Conservation (phyloP, 2,113 vertebrate species). For the Tinamus guttatus region DNA sequence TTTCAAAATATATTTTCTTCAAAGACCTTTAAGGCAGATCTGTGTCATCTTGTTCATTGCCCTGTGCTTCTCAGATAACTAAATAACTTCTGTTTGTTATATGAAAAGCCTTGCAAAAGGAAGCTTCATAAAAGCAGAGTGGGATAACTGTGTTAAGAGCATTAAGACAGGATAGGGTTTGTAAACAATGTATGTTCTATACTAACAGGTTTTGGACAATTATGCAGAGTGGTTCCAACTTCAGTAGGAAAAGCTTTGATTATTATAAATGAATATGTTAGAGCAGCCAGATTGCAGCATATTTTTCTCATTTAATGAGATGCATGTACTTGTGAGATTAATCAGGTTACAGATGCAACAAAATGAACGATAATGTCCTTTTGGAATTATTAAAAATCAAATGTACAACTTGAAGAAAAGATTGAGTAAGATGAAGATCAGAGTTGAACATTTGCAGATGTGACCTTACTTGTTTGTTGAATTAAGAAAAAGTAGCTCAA, state of each 20-base stretch:
- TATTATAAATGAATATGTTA: neutral
- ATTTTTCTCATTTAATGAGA: neutral
- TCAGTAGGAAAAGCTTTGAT: neutral
- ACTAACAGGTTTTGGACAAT: neutral
- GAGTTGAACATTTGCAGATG: neutral
- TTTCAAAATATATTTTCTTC: neutral
- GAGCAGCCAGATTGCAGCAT: neutral
- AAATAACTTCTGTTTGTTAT: neutral
- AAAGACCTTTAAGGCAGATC: neutral
- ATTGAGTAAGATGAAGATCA: neutral
- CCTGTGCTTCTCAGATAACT: neutral
- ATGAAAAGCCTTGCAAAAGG: neutral
- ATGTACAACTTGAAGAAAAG: neutral
- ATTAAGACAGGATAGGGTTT: neutral
- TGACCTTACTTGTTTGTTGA: neutral
- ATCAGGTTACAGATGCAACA: neutral
- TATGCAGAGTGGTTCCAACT: neutral
- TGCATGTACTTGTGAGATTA: neutral
- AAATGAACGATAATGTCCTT: neutral
- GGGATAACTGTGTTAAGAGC: neutral
- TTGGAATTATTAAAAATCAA: neutral
- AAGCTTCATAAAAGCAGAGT: neutral
- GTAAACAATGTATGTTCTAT: neutral
- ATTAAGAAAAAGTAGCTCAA: neutral
- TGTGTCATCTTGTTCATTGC: neutral